phyloP scores from a whole-genome alignment of 1,140 invertebrate genomes.

The Subanguina moxae region DNA sequence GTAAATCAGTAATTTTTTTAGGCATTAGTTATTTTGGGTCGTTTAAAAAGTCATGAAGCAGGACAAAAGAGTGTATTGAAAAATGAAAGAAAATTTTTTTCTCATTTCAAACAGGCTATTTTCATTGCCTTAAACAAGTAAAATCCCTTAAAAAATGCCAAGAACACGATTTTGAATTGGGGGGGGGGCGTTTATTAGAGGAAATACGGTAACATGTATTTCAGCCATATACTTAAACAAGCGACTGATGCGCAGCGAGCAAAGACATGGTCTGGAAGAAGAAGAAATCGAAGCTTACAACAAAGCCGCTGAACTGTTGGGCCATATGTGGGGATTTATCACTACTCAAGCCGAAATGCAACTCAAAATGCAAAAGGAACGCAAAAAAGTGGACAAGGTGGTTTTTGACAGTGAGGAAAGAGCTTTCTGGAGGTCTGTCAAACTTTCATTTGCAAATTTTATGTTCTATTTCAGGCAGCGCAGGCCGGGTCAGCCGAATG shows the following conservation, averaged over 20 bases:
- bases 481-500: constrained; percentile 65
- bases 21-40: too few species aligned
- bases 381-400: constrained; percentile 83
- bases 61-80: too few species aligned
- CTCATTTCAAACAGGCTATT: too few species aligned
- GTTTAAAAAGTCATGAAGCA: too few species aligned
- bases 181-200: too few species aligned
- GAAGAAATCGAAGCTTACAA: constrained; percentile 57
- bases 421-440: constrained; percentile 82
- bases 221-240: constrained; percentile 58
- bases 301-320: constrained; percentile 55
- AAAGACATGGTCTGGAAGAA: constrained; percentile 57
- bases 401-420: constrained; percentile 90
- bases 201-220: too few species aligned
- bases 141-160: too few species aligned
- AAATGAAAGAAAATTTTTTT: too few species aligned
- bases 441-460: background rate
- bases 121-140: constrained; percentile 2
- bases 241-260: constrained; percentile 54
- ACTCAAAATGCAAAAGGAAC: constrained; percentile 73
- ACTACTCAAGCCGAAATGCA: constrained; percentile 56
- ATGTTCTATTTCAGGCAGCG: background rate
- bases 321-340: constrained; percentile 60
- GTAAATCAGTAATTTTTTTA: too few species aligned
- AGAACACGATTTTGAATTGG: too few species aligned